These are phyloP conservation scores for Actias luna DNA, from an alignment of 2,888 invertebrate species.

Conservation along the genomic window DNA sequence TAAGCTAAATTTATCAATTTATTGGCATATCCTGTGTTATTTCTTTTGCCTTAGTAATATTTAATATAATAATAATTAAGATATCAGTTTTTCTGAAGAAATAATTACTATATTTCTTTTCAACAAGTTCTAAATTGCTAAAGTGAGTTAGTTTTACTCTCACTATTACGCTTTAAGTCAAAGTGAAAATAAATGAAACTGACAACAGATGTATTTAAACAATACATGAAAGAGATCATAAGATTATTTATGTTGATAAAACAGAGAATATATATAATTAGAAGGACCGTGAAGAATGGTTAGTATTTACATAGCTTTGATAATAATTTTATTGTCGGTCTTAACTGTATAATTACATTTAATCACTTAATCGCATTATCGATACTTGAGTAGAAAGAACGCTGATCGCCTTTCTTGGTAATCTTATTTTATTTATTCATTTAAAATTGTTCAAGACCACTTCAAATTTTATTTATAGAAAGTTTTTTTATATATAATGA, in stretches of 20 bases:
- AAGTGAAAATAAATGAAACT: not conserved
- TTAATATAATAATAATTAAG: too few relatives aligned
- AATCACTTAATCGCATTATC: not conserved
- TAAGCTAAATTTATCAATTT: not conserved
- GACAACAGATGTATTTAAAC: not conserved
- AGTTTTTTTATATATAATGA: not conserved
- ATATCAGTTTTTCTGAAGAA: not conserved
- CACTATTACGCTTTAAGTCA: not conserved
- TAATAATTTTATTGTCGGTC: not conserved
- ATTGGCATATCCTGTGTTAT: not conserved
- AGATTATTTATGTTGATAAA: conserved; percentile 4
- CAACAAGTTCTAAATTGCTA: not conserved
- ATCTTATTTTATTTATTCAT: not conserved
- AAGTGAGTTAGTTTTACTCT: too few relatives aligned
- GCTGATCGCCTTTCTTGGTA: not conserved
- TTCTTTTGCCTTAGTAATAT: too few relatives aligned
- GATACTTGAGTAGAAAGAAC: not conserved
- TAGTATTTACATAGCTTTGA: not conserved
- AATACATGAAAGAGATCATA: not conserved
- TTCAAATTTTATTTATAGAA: not conserved
- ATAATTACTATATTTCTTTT: not conserved
- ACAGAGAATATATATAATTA: not conserved
- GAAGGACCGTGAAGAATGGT: not conserved
- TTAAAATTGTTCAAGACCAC: not conserved
- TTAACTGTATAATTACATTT: not conserved